Evolutionary conservation across 53 echinoderm and acorn worm genomes (phyloP), one percentile per base, ranked within the genome.

Genomic region (Crossaster papposus): DNA sequence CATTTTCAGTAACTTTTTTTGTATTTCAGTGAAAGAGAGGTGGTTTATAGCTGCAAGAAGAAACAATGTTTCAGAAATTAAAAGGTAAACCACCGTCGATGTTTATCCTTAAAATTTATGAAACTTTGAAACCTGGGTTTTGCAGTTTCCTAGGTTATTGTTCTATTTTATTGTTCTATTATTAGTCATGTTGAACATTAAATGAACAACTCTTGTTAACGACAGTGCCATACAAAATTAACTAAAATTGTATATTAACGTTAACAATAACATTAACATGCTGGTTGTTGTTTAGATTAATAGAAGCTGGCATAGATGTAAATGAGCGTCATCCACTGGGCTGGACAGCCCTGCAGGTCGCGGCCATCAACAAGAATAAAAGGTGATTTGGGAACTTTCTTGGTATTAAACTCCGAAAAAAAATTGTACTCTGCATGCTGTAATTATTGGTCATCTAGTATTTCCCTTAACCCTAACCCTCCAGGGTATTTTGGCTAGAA

Each of bases 311-410:
- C 18, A 77, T 97, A 35, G 92, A 96, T 86, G 95, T 96, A 5
- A 96, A 97, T 90, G 94, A 89, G 62, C 88, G 91, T 33, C 98
- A 97, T 82, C 90, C 89, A 15, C 92, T 97, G n/a, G 98, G 98
- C 23, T 97, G 98, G 98, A 97, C 98, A 64, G 94, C 98, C 3
- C 83, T 96, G 9, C 96, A 96, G 58, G 94, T 96, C 44, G 98
- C 98, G 22, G 94, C 95, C 65, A 72, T 97, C 91, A 95, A 97
- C 94, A 91, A 83, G 14, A 89, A 94, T 91, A 92, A 97, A 55
- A 94, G 92, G 98, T 97, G 77, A 34, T 24, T 62, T 2, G 10
- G 23, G 13, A 4, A 62, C 23, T 62, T 68, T 68, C 30, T 28
- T 23, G 26, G 68, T 26, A 18, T 58, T 2, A 18, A 17, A 14